Conservation (phyloP, 2,113 vertebrate genomes). For the Hydropotes inermis region DNA sequence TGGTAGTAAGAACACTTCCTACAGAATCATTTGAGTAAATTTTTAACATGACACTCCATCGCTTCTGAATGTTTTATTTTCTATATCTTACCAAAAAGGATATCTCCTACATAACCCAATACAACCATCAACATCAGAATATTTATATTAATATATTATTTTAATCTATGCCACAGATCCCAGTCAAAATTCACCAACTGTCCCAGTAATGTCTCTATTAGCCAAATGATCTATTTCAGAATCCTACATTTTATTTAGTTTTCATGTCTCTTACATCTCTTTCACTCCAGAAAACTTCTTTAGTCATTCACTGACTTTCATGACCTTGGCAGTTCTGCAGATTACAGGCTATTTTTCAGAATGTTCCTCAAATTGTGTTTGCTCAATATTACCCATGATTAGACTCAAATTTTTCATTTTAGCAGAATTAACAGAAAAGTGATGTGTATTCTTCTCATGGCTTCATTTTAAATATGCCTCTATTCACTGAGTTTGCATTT, state of each 20-base stretch:
- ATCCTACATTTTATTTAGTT: neutral
- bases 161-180: neutral
- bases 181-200: neutral
- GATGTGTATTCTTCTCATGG: neutral
- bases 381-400: neutral
- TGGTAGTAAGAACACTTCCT: neutral
- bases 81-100: neutral
- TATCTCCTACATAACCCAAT: neutral
- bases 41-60: neutral
- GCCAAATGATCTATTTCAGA: neutral
- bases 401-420: neutral
- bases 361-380: neutral
- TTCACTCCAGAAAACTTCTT: neutral
- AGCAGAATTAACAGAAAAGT: neutral
- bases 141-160: neutral
- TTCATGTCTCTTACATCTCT: neutral
- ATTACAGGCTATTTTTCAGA: neutral
- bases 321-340: neutral
- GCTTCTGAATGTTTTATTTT: neutral
- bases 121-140: neutral
- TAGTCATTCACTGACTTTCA: neutral
- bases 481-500: neutral
- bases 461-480: neutral
- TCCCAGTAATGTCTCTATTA: neutral
- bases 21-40: neutral